Evolutionary conservation across 2,797 vertebrate species (phyloP).

Genomic region (Vireo griseus): DNA sequence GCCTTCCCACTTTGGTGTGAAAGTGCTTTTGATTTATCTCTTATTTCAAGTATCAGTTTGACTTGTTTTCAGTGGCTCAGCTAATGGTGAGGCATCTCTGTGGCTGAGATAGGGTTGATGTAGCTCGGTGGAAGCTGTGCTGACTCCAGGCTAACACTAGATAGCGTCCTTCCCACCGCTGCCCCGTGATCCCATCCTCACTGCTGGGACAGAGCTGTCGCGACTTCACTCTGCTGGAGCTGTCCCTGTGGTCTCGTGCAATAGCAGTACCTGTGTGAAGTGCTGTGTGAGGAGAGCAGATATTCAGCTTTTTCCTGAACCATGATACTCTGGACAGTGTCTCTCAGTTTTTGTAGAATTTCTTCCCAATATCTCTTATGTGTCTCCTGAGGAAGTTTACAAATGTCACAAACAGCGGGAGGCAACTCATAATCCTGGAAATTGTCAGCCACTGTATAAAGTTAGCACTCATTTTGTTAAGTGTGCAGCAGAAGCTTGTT

Average conservation of each 20-base stretch:
- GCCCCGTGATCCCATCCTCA: fast-evolving
- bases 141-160: not conserved
- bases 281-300: not conserved
- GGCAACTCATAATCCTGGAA: not conserved
- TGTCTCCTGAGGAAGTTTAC: not conserved
- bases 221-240: fast-evolving
- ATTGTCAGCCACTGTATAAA: not conserved
- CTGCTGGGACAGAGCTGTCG: fast-evolving
- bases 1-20: not conserved
- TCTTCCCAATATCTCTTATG: not conserved
- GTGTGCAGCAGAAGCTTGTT: not conserved
- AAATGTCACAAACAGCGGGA: fast-evolving
- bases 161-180: not conserved
- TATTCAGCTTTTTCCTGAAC: not conserved
- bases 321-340: not conserved
- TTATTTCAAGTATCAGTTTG: not conserved
- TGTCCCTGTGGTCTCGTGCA: fast-evolving
- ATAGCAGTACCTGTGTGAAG: not conserved
- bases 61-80: not conserved
- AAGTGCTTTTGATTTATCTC: not conserved
- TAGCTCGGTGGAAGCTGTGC: not conserved
- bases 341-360: not conserved
- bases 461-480: not conserved
- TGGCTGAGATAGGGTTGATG: not conserved
- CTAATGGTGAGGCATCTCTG: fast-evolving